Evolutionary conservation across 2,888 invertebrate species (phyloP).

Genomic region (Cerastis rubricosa): DNA sequence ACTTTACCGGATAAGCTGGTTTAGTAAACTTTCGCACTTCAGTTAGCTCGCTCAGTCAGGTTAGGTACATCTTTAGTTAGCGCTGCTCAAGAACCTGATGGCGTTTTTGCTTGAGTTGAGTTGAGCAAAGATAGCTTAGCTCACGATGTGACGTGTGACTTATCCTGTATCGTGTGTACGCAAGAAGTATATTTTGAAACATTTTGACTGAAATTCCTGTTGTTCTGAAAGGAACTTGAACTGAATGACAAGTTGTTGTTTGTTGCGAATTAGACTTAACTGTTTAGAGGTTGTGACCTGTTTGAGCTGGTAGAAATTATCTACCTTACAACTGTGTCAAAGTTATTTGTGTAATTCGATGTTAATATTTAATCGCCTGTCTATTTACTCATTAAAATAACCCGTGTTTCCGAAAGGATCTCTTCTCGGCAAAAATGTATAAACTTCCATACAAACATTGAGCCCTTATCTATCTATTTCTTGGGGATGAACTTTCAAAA

Average conservation of each 20-base stretch:
- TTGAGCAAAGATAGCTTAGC: background rate
- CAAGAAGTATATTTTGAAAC: slow-evolving; percentile 38
- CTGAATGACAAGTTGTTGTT: slow-evolving; percentile 8
- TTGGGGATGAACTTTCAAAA: background rate
- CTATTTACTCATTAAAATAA: background rate
- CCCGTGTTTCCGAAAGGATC: background rate
- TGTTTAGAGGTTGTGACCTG: background rate
- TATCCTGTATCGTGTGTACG: slow-evolving; percentile 17
- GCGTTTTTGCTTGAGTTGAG: background rate
- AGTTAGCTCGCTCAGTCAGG: background rate
- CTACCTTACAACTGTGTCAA: background rate
- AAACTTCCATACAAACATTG: background rate
- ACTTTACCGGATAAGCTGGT: background rate
- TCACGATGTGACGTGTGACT: background rate
- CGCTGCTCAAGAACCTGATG: background rate
- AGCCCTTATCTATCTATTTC: background rate
- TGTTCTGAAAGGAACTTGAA: slow-evolving; percentile 26
- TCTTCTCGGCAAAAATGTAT: background rate
- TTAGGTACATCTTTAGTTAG: background rate
- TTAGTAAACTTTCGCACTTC: background rate
- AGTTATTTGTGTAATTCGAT: background rate
- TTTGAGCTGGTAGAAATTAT: background rate
- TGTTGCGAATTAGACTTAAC: slow-evolving; percentile 12
- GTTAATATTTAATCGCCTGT: background rate
- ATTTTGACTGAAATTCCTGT: slow-evolving; percentile 32